phyloP scores from a whole-genome alignment of 1,140 invertebrate species.

The Riptortus pedestris region DNA sequence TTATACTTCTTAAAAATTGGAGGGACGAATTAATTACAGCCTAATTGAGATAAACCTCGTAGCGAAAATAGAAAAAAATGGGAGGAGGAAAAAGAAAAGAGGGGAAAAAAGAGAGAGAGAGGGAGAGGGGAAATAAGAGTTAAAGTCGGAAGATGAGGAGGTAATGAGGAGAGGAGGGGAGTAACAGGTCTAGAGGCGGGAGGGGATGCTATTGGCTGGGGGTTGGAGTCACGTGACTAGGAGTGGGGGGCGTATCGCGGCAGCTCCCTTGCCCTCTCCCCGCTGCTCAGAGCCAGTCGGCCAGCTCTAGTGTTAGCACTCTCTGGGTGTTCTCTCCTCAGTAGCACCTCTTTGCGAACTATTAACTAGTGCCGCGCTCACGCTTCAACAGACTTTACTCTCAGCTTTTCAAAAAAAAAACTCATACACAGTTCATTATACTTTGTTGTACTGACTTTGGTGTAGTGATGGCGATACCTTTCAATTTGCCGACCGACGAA shows the following conservation, averaged over 20 bases:
- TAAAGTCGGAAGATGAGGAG: background rate
- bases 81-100: too few species aligned
- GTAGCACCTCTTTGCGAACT: background rate
- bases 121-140: too few species aligned
- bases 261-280: background rate
- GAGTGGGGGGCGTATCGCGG: constrained; percentile 6
- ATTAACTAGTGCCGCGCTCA: background rate
- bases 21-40: too few species aligned
- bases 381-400: background rate
- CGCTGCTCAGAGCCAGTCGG: constrained; percentile 5
- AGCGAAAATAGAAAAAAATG: too few species aligned
- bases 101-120: too few species aligned
- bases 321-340: background rate
- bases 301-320: background rate
- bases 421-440: background rate
- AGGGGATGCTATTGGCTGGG: background rate
- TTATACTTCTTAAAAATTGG: too few species aligned
- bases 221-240: background rate
- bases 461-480: constrained; percentile 38
- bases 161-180: background rate
- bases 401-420: background rate
- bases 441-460: background rate
- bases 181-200: background rate
- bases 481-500: constrained; percentile 37
- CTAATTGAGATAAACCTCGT: too few species aligned